Evolutionary conservation across 2,797 vertebrate genomes (phyloP), one percentile per base, ranked within the genome.

Genomic region (Bradypodion ventrale): DNA sequence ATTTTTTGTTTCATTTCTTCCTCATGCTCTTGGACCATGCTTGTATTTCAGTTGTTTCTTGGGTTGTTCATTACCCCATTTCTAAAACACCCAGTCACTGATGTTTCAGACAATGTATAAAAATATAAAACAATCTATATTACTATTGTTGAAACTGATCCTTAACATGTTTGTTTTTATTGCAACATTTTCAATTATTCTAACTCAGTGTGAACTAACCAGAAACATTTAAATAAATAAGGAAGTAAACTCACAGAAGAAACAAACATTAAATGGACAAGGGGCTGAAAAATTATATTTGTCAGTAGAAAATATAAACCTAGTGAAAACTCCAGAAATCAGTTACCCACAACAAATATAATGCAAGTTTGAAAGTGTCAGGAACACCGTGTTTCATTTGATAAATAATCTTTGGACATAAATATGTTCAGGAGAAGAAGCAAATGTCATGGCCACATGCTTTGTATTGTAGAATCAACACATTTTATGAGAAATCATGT

Each of bases 11-110:
- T 19, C 35, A 59, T 62, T 69, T 44, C 49, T 79, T 29, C 16
- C 68, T 32, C 49, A 85, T 40, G 56, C 70, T 59, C 74, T 37
- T 65, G 56, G 76, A 81, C 74, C 75, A 78, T 86, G 82, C 2
- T 44, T 63, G 16, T 16, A 70, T 25, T 70, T 40, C 37, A 56
- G 13, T 56, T 15, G 52, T 56, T 52, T 56, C 3, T 56, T 56
- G 52, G 52, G 52, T 21, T 56, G 52, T 19, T 19, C 5, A 56
- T 56, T 56, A 21, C 13, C 52, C 19, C 13, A 56, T 56, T 19
- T 56, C 52, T 56, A 21, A n/a, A 56, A 19, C 19, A 15, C 19
- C 21, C 52, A 56, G 16, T 56, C 2, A 15, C 5, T 5, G 52
- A 23, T 56, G 52, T 19, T 23, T 56, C 19, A 56, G 13, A 56